Percentiles rank a stretch among this genome's conserved stretches.
phyloP scores from a whole-genome alignment of 2,888 invertebrate genomes.

The Eupithecia abbreviata region DNA sequence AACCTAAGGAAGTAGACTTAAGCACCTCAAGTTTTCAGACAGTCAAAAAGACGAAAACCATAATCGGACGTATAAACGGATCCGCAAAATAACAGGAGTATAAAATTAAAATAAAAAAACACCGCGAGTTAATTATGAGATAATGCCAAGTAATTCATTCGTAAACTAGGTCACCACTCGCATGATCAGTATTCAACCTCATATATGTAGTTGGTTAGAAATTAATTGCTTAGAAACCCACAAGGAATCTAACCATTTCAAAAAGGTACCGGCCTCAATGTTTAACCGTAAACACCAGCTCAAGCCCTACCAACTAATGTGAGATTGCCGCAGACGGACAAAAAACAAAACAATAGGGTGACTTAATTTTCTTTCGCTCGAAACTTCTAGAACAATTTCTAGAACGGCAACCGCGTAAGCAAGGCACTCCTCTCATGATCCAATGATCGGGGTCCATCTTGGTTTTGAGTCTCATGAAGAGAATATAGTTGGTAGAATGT shows the following conservation, averaged over 20 bases:
- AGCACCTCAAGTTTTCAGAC: not conserved
- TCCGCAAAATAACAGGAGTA: not conserved
- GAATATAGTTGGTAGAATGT: conserved; percentile 92
- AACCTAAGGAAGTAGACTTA: not conserved
- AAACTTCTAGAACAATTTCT: not conserved
- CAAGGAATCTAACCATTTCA: not conserved
- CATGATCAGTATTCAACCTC: not conserved
- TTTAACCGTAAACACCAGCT: too few relatives aligned
- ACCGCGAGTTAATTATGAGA: not conserved
- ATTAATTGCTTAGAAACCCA: not conserved
- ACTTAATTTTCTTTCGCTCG: too few relatives aligned
- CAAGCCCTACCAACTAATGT: too few relatives aligned
- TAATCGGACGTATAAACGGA: not conserved
- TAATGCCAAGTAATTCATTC: not conserved
- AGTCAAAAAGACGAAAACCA: conserved; percentile 4
- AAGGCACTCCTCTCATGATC: conserved; percentile 88
- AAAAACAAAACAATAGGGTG: too few relatives aligned
- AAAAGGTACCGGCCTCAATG: not conserved
- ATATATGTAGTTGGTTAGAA: not conserved
- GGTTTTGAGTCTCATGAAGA: conserved; percentile 88
- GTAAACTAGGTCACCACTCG: conserved; percentile 89
- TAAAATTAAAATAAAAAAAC: not conserved
- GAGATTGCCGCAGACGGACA: too few relatives aligned
- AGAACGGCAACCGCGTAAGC: not conserved
- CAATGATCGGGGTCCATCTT: conserved; percentile 89